Evolutionary conservation across 2,113 vertebrate genomes (phyloP).

Genomic region (Alexandromys fortis): DNA sequence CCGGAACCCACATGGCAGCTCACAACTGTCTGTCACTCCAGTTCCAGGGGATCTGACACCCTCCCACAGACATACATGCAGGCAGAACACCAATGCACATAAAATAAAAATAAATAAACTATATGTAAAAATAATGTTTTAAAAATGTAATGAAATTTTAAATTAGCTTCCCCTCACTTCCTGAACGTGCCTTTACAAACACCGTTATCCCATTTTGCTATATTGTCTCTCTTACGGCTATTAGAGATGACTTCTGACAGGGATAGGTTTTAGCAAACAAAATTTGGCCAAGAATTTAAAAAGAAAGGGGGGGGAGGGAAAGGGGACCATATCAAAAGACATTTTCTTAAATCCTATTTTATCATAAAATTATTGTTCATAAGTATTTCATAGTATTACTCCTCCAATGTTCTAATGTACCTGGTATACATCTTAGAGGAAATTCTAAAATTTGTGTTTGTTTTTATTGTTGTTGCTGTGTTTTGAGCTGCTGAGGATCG

Average conservation of each 20-base stretch:
- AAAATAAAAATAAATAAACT: background rate
- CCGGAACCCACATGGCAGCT: background rate
- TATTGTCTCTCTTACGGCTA: background rate
- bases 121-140: background rate
- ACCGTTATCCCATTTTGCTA: background rate
- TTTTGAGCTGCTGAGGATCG: background rate
- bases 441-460: background rate
- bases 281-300: background rate
- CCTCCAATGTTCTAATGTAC: background rate
- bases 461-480: background rate
- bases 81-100: background rate
- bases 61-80: background rate
- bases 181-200: background rate
- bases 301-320: background rate
- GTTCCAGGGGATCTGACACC: background rate
- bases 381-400: background rate
- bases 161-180: background rate
- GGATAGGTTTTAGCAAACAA: background rate
- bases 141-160: background rate
- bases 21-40: background rate
- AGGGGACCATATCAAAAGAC: background rate
- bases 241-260: background rate
- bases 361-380: constrained; percentile 9
- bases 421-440: background rate
- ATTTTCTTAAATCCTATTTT: background rate